Conservation (phyloP, 1,140 invertebrate genomes). For the Rhagoletis zephyria region DNA sequence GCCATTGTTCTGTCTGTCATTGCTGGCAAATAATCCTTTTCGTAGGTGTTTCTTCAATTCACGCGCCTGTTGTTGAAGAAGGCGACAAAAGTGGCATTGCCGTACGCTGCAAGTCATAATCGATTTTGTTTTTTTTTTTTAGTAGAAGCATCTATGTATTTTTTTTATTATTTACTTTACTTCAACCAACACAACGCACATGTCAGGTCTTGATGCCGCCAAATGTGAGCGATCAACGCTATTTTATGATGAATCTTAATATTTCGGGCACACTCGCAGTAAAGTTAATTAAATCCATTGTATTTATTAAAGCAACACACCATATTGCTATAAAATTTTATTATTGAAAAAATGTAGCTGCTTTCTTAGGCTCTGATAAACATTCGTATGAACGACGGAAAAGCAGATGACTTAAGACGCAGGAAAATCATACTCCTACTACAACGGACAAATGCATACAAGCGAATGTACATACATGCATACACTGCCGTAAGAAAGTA, state of each 20-base stretch:
- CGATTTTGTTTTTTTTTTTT: background rate
- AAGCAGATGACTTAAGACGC: background rate
- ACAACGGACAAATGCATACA: background rate
- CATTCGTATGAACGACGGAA: background rate
- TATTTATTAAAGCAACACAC: slow-evolving; percentile 29
- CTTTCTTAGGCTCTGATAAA: background rate
- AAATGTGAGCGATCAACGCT: slow-evolving; percentile 43
- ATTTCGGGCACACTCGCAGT: slow-evolving; percentile 6
- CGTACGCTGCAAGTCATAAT: slow-evolving; percentile 5
- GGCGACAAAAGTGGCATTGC: background rate
- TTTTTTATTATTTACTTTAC: too few relatives aligned
- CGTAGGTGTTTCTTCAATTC: slow-evolving; percentile 20
- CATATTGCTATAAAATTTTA: slow-evolving; percentile 41
- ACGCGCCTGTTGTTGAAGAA: background rate
- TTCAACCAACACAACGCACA: background rate
- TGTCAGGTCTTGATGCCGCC: slow-evolving; percentile 5
- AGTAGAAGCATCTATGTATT: background rate
- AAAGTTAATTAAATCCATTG: slow-evolving; percentile 39
- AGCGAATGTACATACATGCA: background rate
- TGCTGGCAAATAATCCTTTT: slow-evolving; percentile 25
- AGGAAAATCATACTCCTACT: too few relatives aligned
- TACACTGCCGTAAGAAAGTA: too few relatives aligned
- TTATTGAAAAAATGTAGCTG: slow-evolving; percentile 1
- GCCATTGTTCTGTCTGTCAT: background rate
- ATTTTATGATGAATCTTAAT: slow-evolving; percentile 38